phyloP scores from a whole-genome alignment of 2,113 vertebrate genomes.

The Barnardius zonarius region DNA sequence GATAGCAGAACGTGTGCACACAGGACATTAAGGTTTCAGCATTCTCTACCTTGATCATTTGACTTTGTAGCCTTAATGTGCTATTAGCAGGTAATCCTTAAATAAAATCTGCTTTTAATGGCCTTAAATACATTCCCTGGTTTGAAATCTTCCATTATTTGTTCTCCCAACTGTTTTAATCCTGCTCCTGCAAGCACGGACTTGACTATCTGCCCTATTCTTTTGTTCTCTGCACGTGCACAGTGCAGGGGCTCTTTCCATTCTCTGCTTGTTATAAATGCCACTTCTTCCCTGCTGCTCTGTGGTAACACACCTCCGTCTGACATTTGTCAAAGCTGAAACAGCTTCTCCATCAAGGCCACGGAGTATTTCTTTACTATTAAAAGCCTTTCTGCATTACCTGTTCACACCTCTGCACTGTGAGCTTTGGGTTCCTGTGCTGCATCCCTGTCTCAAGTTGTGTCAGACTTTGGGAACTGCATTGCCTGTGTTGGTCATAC shows the following conservation, averaged over 20 bases:
- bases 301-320: fast-evolving
- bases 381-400: not conserved
- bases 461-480: not conserved
- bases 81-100: not conserved
- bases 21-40: not conserved
- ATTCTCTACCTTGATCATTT: not conserved
- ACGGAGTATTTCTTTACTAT: not conserved
- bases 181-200: not conserved
- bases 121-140: not conserved
- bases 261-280: not conserved
- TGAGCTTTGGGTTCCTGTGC: not conserved
- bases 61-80: not conserved
- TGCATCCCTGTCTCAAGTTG: not conserved
- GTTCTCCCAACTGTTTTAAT: not conserved
- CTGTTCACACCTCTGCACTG: not conserved
- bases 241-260: not conserved
- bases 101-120: not conserved
- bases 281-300: not conserved
- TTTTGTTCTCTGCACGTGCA: not conserved
- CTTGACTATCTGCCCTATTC: not conserved
- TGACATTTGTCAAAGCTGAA: not conserved
- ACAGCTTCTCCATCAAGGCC: not conserved
- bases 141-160: not conserved
- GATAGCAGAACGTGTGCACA: not conserved
- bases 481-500: not conserved